These are phyloP conservation scores for Chloroceryle aenea DNA, from an alignment of 2,113 vertebrate species.

Conservation along the genomic window DNA sequence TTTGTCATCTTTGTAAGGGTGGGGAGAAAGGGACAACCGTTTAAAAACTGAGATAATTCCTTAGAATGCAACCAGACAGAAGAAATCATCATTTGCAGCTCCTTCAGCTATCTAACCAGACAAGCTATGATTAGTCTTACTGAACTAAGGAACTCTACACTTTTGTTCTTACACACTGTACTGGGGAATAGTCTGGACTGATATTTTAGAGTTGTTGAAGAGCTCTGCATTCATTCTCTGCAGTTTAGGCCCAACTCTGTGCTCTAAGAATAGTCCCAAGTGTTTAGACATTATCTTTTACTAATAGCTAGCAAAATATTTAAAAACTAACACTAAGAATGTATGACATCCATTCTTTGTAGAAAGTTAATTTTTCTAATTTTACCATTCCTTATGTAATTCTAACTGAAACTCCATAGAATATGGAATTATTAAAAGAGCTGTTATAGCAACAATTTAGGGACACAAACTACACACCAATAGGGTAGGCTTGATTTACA, in stretches of 20 bases:
- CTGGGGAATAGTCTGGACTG: neutral
- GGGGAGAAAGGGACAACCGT: neutral
- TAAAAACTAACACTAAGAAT: neutral
- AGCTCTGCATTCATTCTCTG: neutral
- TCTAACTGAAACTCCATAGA: neutral
- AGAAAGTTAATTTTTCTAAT: neutral
- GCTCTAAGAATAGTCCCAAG: neutral
- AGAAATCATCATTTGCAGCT: neutral
- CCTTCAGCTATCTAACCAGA: neutral
- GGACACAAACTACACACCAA: neutral
- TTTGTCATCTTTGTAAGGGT: conserved; percentile 41
- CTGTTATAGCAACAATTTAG: neutral
- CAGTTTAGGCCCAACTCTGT: neutral
- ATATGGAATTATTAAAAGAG: neutral
- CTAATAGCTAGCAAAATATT: neutral
- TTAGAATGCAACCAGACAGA: neutral
- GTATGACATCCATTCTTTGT: neutral
- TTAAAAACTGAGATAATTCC: conserved; percentile 18
- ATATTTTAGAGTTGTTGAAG: neutral
- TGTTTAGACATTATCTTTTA: neutral
- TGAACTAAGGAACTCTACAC: neutral
- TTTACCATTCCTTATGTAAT: neutral
- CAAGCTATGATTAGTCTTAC: neutral
- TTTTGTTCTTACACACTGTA: neutral
- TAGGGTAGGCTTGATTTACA: neutral